These are phyloP conservation scores for Chiloscyllium punctatum DNA, from an alignment of 2,797 vertebrate genomes.

Conservation along the genomic window DNA sequence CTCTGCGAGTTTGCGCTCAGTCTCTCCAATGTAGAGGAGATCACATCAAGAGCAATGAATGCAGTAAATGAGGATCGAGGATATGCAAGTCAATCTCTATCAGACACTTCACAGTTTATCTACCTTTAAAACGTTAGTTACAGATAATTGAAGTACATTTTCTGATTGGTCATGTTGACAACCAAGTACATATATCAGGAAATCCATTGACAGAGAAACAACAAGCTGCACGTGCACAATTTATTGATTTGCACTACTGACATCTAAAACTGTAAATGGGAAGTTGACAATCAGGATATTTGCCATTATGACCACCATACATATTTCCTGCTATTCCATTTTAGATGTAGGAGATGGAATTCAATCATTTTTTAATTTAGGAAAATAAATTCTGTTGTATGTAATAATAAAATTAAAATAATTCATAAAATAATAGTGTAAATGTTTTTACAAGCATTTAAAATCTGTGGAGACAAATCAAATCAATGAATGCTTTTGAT, in stretches of 20 bases:
- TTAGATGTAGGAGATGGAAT: background rate
- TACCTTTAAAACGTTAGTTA: background rate
- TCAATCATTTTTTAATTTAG: background rate
- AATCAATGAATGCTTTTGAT: background rate
- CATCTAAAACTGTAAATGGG: background rate
- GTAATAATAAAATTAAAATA: background rate
- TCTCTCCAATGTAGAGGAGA: no score
- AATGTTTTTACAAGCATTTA: background rate
- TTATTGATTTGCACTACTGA: background rate
- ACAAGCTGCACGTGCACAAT: background rate
- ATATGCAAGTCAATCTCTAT: background rate
- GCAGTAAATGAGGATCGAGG: no score
- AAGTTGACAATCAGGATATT: background rate
- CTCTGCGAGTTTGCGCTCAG: no score
- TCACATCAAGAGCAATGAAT: no score
- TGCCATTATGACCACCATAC: background rate
- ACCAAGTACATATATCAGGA: background rate
- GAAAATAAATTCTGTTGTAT: background rate
- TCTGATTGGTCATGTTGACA: background rate
- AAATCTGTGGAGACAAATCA: background rate
- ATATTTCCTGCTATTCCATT: background rate
- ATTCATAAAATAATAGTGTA: background rate
- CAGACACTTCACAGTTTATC: background rate
- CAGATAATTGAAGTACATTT: background rate
- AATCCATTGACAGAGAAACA: background rate